A percentile compares a stretch with the other conserved stretches of the same genome.
Evolutionary conservation across 2,797 vertebrate genomes (phyloP).

Genomic region (Antennarius maculatus): DNA sequence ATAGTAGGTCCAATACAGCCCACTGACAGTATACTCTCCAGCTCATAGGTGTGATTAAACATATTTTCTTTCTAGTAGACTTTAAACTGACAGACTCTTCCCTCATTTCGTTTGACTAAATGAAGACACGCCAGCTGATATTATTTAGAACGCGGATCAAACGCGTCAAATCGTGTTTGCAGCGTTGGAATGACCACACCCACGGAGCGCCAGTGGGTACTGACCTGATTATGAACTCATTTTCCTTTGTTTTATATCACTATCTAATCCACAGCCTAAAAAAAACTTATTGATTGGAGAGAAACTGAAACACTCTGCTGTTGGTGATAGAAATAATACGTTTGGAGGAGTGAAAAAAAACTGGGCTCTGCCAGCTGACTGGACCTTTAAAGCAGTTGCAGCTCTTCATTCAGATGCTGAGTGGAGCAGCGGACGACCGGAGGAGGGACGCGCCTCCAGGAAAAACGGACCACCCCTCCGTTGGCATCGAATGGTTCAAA

Average conservation of each 20-base stretch:
- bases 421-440: constrained; percentile 57
- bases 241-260: constrained; percentile 8
- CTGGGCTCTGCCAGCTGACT: constrained; percentile 55
- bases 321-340: constrained; percentile 7
- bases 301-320: background rate
- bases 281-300: background rate
- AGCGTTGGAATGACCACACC: constrained; percentile 56
- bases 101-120: background rate
- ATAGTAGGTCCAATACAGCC: too few relatives aligned
- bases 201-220: constrained; percentile 27
- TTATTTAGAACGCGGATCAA: constrained; percentile 3
- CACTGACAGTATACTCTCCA: too few relatives aligned
- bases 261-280: background rate
- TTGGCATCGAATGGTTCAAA: constrained; percentile 27
- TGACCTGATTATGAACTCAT: background rate
- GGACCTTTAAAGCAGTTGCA: constrained; percentile 72
- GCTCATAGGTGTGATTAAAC: background rate
- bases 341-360: background rate
- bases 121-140: background rate
- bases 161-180: constrained; percentile 37
- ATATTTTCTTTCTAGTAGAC: background rate
- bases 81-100: background rate
- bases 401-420: constrained; percentile 72
- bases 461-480: constrained; percentile 32
- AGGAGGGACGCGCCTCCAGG: constrained; percentile 46